Evolutionary conservation across 2,888 invertebrate genomes (phyloP), one percentile per base, ranked within the genome.

Genomic region (Chloroclystis v-ata): DNA sequence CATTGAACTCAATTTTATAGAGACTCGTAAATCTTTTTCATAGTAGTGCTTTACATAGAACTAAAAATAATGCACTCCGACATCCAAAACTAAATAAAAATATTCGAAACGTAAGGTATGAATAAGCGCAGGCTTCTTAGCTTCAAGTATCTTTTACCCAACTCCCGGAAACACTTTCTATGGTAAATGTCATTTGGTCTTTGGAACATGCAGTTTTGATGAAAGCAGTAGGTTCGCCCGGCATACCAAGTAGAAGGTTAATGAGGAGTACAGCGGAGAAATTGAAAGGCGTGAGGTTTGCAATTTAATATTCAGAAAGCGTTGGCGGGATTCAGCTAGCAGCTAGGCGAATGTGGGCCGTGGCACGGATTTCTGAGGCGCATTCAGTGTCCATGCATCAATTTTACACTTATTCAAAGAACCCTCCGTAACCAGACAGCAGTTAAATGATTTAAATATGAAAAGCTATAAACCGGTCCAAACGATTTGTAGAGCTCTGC

Each of bases 241-340:
- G 52, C 64, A 67, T 75, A 68, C 63, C 69, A 69, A 73, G 60
- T 67, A 57, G 63, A 59, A 63, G 57, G 59, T 64, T 63, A 69
- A 65, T 65, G 61, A 67, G 56, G 52, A 66, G 61, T 51, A 63
- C 53, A 56, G 60, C 59, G 61, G 74, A 72, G 69, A 77, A 79
- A 79, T 80, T 81, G 75, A 77, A 82, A 77, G 70, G 69, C 72
- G 59, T 57, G 56, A 63, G 62, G 65, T 67, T 63, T 61, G 63
- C 60, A 63, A 70, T 78, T 81, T 81, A 75, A 72, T 80, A 85
- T 85, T 82, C 83, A 72, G 64, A 73, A 67, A 71, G 77, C 76
- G 80, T 79, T 69, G 60, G 71, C 63, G 72, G 72, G 74, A 75
- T 79, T 75, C 69, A 75, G 66, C 78, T 75, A 71, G 74, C 69